These are phyloP conservation scores for Enteromius trimaculatus DNA, from an alignment of 2,797 vertebrate genomes.

Conservation along the genomic window DNA sequence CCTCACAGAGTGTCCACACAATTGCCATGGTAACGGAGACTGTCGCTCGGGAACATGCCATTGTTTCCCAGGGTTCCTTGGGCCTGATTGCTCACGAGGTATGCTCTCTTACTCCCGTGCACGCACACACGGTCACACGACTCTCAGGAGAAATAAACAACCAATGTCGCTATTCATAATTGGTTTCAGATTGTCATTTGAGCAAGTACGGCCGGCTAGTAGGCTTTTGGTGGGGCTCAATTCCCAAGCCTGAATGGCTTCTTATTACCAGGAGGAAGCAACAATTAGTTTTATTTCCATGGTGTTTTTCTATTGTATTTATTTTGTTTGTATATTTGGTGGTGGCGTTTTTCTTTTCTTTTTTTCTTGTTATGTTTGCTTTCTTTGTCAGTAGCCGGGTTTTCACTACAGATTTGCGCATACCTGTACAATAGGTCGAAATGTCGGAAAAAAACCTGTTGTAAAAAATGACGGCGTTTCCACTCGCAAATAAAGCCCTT, in stretches of 20 bases:
- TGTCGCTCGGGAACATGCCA: conserved; percentile 97
- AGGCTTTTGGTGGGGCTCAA: conserved; percentile 28
- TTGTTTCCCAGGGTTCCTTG: conserved; percentile 97
- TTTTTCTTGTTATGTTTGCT: background rate
- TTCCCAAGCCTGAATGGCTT: conserved; percentile 39
- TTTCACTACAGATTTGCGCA: background rate
- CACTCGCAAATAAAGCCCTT: background rate
- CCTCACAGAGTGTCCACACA: conserved; percentile 96
- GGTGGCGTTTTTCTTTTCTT: background rate
- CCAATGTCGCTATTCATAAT: conserved; percentile 49
- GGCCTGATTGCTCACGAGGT: conserved; percentile 98
- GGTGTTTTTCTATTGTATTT: background rate
- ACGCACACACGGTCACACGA: conserved; percentile 47
- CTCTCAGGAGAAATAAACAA: conserved; percentile 48
- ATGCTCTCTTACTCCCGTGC: conserved; percentile 54
- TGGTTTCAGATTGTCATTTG: conserved; percentile 62
- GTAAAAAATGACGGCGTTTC: background rate
- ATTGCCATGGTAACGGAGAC: conserved; percentile 98
- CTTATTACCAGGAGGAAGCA: conserved; percentile 47
- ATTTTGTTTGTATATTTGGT: background rate
- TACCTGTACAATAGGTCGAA: background rate
- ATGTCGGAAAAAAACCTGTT: background rate
- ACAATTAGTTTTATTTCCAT: conserved; percentile 28
- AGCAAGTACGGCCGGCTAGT: conserved; percentile 32
- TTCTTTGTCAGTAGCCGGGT: background rate